phyloP scores from a whole-genome alignment of 2,797 vertebrate species.

The Pangasius larnaudii region DNA sequence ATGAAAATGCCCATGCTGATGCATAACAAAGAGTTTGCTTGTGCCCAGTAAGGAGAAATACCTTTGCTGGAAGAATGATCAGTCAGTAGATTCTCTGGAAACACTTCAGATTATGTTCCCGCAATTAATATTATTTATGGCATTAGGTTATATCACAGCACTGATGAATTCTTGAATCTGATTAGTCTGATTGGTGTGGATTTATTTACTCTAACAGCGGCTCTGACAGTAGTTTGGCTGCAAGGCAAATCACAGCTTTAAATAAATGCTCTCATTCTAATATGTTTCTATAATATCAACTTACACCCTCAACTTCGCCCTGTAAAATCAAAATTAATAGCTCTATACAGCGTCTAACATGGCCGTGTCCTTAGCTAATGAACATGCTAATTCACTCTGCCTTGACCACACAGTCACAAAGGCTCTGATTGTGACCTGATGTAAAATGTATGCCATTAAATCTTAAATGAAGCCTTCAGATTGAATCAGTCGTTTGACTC shows the following conservation, averaged over 20 bases:
- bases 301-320: background rate
- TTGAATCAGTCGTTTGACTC: slow-evolving; percentile 55
- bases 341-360: background rate
- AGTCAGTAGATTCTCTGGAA: background rate
- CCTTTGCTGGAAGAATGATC: background rate
- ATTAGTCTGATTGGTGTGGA: background rate
- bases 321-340: background rate
- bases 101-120: background rate
- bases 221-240: background rate
- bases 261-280: background rate
- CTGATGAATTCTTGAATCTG: background rate
- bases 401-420: slow-evolving; percentile 31
- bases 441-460: slow-evolving; percentile 13
- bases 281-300: background rate
- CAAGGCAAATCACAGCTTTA: background rate
- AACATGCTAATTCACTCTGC: slow-evolving; percentile 23
- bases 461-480: slow-evolving; percentile 61
- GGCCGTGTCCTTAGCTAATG: background rate
- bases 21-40: background rate
- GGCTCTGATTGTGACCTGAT: slow-evolving; percentile 35
- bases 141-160: background rate
- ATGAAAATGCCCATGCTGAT: background rate
- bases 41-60: background rate
- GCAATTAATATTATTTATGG: background rate
- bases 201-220: background rate